A percentile compares a stretch with the other conserved stretches of the same genome.
Conservation (phyloP, 2,113 vertebrate genomes). For the Notarius lentiginosus region DNA sequence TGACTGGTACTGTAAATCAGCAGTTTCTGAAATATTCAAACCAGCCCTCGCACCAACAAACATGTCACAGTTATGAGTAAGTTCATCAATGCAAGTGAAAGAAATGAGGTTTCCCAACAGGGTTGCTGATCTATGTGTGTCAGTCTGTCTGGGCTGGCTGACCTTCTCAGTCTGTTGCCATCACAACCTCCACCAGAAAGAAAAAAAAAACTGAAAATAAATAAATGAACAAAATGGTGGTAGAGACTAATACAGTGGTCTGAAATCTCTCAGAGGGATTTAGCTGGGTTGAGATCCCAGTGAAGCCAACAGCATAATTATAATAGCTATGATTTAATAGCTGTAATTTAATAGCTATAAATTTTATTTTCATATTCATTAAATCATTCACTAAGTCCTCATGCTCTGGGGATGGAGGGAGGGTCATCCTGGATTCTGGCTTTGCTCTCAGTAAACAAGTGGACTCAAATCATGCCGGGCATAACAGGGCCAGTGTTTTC, state of each 20-base stretch:
- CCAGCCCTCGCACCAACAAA: background rate
- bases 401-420: background rate
- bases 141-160: background rate
- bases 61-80: background rate
- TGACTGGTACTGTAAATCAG: too few species aligned
- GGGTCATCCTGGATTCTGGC: background rate
- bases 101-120: background rate
- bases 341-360: too few species aligned
- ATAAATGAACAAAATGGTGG: background rate
- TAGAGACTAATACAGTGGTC: background rate
- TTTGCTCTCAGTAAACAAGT: background rate
- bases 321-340: background rate
- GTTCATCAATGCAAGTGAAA: background rate
- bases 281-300: background rate
- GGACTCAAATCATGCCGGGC: background rate
- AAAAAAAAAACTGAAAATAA: background rate
- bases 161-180: constrained; percentile 6
- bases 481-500: background rate
- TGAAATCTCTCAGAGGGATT: background rate
- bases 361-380: background rate
- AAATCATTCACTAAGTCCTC: background rate
- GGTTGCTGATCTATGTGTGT: background rate
- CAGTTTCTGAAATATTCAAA: background rate
- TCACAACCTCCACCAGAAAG: background rate
- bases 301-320: background rate